Evolutionary conservation across 1,140 invertebrate genomes (phyloP).

Genomic region (Contarinia nasturtii): DNA sequence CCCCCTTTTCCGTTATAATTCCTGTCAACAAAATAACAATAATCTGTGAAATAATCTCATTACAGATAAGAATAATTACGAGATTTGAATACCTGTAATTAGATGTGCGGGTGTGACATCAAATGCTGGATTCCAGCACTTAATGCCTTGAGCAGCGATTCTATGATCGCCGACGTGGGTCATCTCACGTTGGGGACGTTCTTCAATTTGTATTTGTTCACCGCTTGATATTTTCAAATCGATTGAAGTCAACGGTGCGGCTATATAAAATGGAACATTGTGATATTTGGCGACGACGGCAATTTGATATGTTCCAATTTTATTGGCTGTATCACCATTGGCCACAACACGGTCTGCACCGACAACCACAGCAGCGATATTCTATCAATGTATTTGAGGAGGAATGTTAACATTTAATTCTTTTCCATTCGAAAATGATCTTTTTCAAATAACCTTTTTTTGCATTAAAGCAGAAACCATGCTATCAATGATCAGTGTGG

Average conservation of each 20-base stretch:
- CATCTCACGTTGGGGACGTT: constrained; percentile 77
- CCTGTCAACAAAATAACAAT: no score
- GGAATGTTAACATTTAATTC: no score
- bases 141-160: constrained; percentile 77
- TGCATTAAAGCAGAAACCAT: constrained; percentile 87
- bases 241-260: constrained; percentile 82
- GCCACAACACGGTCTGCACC: constrained; percentile 78
- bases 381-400: no score
- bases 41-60: no score
- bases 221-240: constrained; percentile 66
- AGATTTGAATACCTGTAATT: constrained; percentile 81
- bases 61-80: no score
- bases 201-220: constrained; percentile 81
- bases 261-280: constrained; percentile 86
- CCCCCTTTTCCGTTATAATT: constrained; percentile 91
- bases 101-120: constrained; percentile 90
- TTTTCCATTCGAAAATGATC: no score
- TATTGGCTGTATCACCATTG: constrained; percentile 98
- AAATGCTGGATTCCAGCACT: constrained; percentile 97
- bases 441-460: no score
- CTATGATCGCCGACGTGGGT: constrained; percentile 62
- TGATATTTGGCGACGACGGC: constrained; percentile 84
- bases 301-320: constrained; percentile 97
- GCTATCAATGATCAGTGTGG: constrained; percentile 84
- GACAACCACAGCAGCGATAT: constrained; percentile 61